Evolutionary conservation across 2,797 vertebrate genomes (phyloP).

Genomic region (Tapirus indicus): DNA sequence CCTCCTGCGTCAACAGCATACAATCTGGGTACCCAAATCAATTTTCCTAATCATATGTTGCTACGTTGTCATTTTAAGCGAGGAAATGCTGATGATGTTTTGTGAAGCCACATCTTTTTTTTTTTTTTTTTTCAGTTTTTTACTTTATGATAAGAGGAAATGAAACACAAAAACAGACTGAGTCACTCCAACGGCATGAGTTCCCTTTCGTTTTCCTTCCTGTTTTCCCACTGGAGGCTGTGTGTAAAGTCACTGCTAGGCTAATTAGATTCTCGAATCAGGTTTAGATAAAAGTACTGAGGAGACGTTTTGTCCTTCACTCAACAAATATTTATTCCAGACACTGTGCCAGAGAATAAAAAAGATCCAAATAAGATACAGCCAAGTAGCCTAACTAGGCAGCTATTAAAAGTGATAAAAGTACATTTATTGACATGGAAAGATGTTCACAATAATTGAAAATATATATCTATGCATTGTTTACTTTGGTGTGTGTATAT

Average conservation of each 20-base stretch:
- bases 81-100: conserved; percentile 75
- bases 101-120: conserved; percentile 72
- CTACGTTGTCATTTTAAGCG: conserved; percentile 29
- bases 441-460: background rate
- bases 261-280: background rate
- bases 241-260: background rate
- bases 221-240: conserved; percentile 13
- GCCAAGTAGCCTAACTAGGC: background rate
- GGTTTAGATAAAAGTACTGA: background rate
- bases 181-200: conserved; percentile 36
- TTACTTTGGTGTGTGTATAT: background rate
- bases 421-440: background rate
- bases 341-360: background rate
- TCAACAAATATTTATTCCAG: conserved; percentile 16
- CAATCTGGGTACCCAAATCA: conserved; percentile 48
- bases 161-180: conserved; percentile 75
- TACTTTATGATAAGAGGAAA: conserved; percentile 69
- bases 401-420: background rate
- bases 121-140: conserved; percentile 65
- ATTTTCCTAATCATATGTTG: conserved; percentile 72
- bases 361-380: background rate
- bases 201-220: conserved; percentile 31
- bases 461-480: background rate
- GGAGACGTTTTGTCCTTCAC: background rate
- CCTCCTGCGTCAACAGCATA: conserved; percentile 50